Percentiles rank a stretch among this genome's conserved stretches.
Evolutionary conservation across 2,797 vertebrate species (phyloP).

Genomic region (Rallus crepitans): DNA sequence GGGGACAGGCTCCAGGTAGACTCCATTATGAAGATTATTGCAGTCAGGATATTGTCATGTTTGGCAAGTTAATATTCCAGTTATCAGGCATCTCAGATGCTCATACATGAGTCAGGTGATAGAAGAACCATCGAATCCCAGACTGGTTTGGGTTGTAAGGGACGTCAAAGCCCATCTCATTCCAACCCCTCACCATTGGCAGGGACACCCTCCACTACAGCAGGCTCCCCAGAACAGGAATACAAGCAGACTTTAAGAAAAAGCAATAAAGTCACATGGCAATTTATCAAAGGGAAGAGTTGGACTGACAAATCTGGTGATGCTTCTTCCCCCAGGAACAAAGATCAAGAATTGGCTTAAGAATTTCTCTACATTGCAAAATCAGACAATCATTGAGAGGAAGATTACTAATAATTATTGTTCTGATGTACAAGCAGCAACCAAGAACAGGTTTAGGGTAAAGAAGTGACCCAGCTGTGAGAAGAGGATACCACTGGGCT

Average conservation of each 20-base stretch:
- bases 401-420: not conserved
- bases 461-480: not conserved
- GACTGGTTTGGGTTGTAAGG: too few species aligned
- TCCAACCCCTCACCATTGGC: too few species aligned
- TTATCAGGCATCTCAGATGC: not conserved
- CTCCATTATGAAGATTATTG: not conserved
- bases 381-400: not conserved
- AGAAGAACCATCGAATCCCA: too few species aligned
- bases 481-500: not conserved
- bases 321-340: not conserved
- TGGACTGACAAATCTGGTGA: not conserved
- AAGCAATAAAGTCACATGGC: not conserved
- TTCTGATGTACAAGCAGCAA: not conserved
- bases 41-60: not conserved
- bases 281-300: not conserved
- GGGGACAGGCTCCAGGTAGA: not conserved
- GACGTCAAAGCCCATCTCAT: too few species aligned
- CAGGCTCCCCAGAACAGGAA: too few species aligned
- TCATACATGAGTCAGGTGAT: not conserved
- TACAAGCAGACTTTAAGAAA: not conserved
- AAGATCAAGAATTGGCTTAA: not conserved
- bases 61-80: not conserved
- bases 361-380: fast-evolving
- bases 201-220: too few species aligned
- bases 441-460: not conserved